Evolutionary conservation across 2,113 vertebrate species (phyloP).

Genomic region (Notiomystis cincta): DNA sequence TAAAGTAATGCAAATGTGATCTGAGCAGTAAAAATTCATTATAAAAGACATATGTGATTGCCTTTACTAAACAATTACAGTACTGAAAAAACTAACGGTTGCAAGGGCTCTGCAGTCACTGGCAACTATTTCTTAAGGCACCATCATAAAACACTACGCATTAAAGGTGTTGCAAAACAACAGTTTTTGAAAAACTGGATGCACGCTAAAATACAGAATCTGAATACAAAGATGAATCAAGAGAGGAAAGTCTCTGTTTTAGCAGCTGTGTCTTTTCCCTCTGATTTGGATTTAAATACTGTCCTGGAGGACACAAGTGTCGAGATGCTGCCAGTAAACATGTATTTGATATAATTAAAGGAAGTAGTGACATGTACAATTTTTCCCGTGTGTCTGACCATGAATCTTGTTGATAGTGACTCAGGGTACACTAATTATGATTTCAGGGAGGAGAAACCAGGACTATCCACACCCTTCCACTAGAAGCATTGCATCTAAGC

Average conservation of each 20-base stretch:
- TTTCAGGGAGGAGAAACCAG: background rate
- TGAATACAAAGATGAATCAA: background rate
- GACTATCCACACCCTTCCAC: background rate
- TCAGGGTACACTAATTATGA: background rate
- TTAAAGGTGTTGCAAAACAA: background rate
- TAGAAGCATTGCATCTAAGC: background rate
- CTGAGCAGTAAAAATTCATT: constrained; percentile 7
- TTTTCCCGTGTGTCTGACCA: background rate
- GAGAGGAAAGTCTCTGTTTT: background rate
- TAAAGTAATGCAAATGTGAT: background rate
- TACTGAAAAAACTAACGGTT: background rate
- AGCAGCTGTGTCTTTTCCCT: background rate
- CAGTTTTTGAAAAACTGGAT: background rate
- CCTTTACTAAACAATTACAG: background rate
- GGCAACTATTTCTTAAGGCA: background rate
- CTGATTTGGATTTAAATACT: background rate
- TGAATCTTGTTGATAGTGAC: background rate
- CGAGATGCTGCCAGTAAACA: background rate
- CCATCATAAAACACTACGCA: background rate
- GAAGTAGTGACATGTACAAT: background rate
- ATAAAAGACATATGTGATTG: background rate
- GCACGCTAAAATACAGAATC: background rate
- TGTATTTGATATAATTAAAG: background rate
- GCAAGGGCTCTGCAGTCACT: background rate
- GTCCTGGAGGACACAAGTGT: background rate